Evolutionary conservation across 2,888 invertebrate genomes (phyloP), one percentile per base, ranked within the genome.

Genomic region (Toxonevra muliebris): DNA sequence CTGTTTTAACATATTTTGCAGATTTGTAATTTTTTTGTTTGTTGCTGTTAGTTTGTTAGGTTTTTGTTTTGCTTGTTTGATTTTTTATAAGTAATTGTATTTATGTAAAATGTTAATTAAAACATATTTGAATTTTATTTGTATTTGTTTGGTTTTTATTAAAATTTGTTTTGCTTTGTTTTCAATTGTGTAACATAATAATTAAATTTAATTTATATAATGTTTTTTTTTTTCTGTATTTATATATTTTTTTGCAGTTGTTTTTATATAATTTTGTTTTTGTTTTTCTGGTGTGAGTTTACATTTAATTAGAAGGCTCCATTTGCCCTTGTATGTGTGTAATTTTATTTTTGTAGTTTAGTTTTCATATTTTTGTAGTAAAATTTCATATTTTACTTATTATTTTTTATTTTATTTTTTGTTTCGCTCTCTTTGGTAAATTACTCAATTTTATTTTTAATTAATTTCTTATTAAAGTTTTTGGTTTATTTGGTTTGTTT

Each of bases 71-170:
- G 30, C n/a, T n/a, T n/a, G n/a, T n/a, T n/a, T 30, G 7, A 30
- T 30, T 30, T 30, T 30, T 30, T 30, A 2, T 7, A 30, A 30
- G 2, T 30, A 30, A 30, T 48, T 54, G 55, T 50, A 57, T 54
- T 60, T 53, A 43, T 60, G 52, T 62, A 17, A 61, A 69, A 66
- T 61, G 30, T 30, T 7, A 30, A 30, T 30, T 30, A 30, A 30
- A 30, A 30, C 30, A 30, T 30, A 30, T 30, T 30, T 30, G 30
- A 4, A 30, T 4, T 30, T 30, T 30, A 30, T 30, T 30, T 30
- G 30, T 30, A 30, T 2, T 30, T 68, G 69, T 69, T 65, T 71
- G 30, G 2, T 30, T 30, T 69, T 65, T 66, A 69, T 67, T 69
- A 69, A 61, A 71, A 64, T 61, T 66, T 53, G 30, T n/a, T 62